Conservation (phyloP, 2,888 invertebrate species). For the Spilarctia lutea region DNA sequence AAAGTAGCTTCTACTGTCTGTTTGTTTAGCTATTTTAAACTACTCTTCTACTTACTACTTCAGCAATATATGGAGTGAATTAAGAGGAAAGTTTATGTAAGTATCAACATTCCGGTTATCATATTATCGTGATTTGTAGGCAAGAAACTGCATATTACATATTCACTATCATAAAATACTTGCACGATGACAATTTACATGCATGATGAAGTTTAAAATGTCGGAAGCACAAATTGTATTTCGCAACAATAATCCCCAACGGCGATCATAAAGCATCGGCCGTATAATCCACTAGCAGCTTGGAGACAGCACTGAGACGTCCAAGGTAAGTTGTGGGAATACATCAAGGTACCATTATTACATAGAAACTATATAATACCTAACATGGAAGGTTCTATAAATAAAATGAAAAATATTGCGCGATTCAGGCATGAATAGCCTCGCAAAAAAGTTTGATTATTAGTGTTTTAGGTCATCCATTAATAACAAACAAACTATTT, state of each 20-base stretch:
- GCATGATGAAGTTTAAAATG: conserved; percentile 46
- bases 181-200: conserved; percentile 28
- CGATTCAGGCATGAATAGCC: not conserved
- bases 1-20: too few species aligned
- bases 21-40: too few species aligned
- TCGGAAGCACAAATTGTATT: conserved; percentile 49
- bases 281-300: conserved; percentile 35
- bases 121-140: not conserved
- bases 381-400: not conserved
- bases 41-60: too few species aligned
- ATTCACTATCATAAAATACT: conserved; percentile 2
- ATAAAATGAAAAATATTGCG: not conserved
- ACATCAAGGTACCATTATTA: not conserved
- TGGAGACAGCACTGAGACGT: conserved; percentile 10
- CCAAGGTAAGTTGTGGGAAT: not conserved
- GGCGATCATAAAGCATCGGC: conserved; percentile 39
- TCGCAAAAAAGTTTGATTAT: not conserved
- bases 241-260: conserved; percentile 45
- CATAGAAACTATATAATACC: not conserved
- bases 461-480: not conserved
- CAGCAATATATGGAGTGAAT: too few species aligned
- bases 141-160: not conserved
- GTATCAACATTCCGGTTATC: too few species aligned
- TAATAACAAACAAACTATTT: not conserved
- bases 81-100: too few species aligned